Conservation (phyloP, 1,140 invertebrate species). For the Periplaneta americana region DNA sequence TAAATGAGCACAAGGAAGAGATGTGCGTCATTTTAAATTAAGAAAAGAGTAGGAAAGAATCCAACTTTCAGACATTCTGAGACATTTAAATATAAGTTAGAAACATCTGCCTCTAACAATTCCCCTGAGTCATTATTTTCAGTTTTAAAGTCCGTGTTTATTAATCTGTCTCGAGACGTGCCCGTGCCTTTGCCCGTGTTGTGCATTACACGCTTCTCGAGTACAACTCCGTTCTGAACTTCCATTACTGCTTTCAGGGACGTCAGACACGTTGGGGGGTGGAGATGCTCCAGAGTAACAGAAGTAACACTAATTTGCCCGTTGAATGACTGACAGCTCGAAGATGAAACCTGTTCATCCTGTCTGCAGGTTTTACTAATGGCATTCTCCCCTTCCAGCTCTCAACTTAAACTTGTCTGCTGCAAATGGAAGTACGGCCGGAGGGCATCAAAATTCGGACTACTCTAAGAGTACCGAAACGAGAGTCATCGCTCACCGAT, state of each 20-base stretch:
- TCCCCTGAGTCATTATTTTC: not conserved
- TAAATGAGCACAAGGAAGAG: too few relatives aligned
- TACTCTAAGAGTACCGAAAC: not conserved
- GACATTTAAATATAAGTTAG: not conserved
- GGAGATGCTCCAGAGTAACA: too few relatives aligned
- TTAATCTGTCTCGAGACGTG: not conserved
- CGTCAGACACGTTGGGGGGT: not conserved
- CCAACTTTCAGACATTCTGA: too few relatives aligned
- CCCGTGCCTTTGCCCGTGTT: too few relatives aligned
- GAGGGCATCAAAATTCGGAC: not conserved
- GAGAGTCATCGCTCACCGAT: too few relatives aligned
- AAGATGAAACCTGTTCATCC: not conserved
- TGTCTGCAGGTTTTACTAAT: not conserved
- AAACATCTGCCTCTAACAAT: not conserved
- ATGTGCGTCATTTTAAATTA: too few relatives aligned
- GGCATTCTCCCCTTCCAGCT: not conserved
- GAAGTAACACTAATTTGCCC: not conserved
- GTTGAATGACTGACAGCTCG: not conserved
- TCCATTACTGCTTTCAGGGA: not conserved
- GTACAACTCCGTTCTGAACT: not conserved
- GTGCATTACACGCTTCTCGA: not conserved
- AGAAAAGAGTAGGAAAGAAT: too few relatives aligned
- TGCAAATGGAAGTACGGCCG: not conserved
- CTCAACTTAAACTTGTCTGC: not conserved
- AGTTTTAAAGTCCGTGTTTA: not conserved